A percentile compares a stretch with the other conserved stretches of the same genome.
Conservation (phyloP, 2,888 invertebrate species). For the Pecten maximus region DNA sequence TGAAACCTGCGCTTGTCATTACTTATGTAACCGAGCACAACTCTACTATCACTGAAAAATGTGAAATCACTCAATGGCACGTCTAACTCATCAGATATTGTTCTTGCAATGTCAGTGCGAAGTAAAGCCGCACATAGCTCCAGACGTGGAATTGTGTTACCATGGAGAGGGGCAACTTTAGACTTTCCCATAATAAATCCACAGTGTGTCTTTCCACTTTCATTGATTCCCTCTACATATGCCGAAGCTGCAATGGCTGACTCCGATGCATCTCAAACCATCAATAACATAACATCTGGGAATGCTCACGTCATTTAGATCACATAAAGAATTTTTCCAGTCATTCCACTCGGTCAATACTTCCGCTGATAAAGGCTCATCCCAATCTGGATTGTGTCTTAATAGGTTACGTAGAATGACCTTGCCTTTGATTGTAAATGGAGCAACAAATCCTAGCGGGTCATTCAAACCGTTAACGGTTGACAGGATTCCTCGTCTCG, state of each 20-base stretch:
- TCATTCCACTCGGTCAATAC: slow-evolving; percentile 48
- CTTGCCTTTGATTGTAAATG: slow-evolving; percentile 59
- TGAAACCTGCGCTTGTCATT: slow-evolving; percentile 57
- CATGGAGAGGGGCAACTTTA: slow-evolving; percentile 52
- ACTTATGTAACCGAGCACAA: slow-evolving; percentile 58
- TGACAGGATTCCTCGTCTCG: slow-evolving; percentile 57
- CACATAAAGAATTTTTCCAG: slow-evolving; percentile 52
- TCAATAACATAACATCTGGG: slow-evolving; percentile 45
- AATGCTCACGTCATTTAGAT: slow-evolving; percentile 48
- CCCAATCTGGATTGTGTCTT: slow-evolving; percentile 57
- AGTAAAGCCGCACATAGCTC: slow-evolving; percentile 65
- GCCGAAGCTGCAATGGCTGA: slow-evolving; percentile 58
- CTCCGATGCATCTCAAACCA: slow-evolving; percentile 59
- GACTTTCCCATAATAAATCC: slow-evolving; percentile 57
- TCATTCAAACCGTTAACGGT: slow-evolving; percentile 61
- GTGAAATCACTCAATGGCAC: slow-evolving; percentile 41
- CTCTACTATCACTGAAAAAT: slow-evolving; percentile 60
- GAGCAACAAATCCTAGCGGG: slow-evolving; percentile 61
- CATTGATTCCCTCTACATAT: slow-evolving; percentile 46
- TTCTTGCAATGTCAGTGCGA: slow-evolving; percentile 56
- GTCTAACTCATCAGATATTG: slow-evolving; percentile 49
- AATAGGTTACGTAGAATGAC: slow-evolving; percentile 59
- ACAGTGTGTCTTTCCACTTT: slow-evolving; percentile 37
- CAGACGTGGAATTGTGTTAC: slow-evolving; percentile 62
- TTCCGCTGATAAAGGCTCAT: slow-evolving; percentile 58